Base-by-base conservation (phyloP, 2,113 vertebrate genomes). In the Hippocampus zosterae region DNA sequence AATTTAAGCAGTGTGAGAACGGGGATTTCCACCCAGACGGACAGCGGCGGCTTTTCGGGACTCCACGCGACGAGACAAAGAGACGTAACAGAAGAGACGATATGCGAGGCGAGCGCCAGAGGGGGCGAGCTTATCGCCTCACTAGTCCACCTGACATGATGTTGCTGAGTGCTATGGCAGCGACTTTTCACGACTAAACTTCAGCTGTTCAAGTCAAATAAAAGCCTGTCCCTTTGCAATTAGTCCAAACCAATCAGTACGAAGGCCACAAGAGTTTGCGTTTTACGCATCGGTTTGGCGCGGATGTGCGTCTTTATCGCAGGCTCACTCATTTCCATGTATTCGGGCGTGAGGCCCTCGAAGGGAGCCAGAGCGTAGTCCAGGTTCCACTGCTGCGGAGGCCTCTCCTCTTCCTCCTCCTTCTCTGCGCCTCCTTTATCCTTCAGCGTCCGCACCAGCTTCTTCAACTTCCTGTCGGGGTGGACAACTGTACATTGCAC, bases 321-420 rank as follows among this genome's bases (percentile, higher is more conserved):
- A 40, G 44, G 89, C 97, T 93, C 89, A 98, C 97, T 98, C 97
- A 98, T 98, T 87, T 98, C 97, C 97, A 98, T 99, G 89, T 98
- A 99, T 78, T 98, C 97, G 2, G 97, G 97, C 12, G 96, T 97
- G 69, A 99, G 89, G 8, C 97, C 97, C 0, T 95, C 95, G 66
- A 96, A 98, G 0, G 96, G 95, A 63, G 95, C 96, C 75, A 98
- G 86, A 60, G 85, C 90, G 8, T 96, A 94, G 81, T 99, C 97
- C 1, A 95, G 88, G 76, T 95, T 93, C 97, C 97, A 99, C 52
- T 97, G 96, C 74, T 95, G 93, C 3, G 94, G 94, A 9, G 90
- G 86, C 44, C 88, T 87, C 60, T 89, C 86, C 6, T 90, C 90
- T 56, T 92, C 86, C 2, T 67, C 78, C 88, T 93, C 88, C 66